Conservation (phyloP, 2,888 invertebrate genomes). For the Coecobrya sp. region DNA sequence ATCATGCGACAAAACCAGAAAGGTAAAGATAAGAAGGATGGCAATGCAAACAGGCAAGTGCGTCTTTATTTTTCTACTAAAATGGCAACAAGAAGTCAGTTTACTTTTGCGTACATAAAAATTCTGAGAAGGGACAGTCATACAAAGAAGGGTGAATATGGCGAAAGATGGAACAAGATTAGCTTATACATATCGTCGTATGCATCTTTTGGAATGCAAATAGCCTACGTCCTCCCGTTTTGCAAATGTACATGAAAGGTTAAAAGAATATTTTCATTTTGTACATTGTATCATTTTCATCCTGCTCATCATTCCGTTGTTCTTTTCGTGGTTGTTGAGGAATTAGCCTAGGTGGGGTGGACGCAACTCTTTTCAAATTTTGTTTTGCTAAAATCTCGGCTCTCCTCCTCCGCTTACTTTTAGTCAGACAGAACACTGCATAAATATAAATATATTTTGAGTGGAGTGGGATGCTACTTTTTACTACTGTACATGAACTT, state of each 20-base stretch:
- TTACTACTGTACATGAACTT: neutral
- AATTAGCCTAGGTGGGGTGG: slow-evolving; percentile 38
- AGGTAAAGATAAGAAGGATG: neutral
- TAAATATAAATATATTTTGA: neutral
- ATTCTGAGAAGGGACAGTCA: neutral
- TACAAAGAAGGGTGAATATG: too few relatives aligned
- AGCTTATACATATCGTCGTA: too few relatives aligned
- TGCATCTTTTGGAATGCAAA: too few relatives aligned
- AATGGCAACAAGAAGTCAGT: neutral
- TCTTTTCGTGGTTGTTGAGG: neutral
- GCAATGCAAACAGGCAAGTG: too few relatives aligned
- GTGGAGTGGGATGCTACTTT: neutral
- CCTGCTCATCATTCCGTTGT: neutral
- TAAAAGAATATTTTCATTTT: too few relatives aligned
- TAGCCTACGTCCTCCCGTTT: too few relatives aligned
- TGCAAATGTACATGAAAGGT: too few relatives aligned
- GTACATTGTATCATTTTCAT: neutral
- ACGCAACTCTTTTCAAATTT: slow-evolving; percentile 35
- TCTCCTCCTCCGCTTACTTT: neutral
- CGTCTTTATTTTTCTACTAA: slow-evolving; percentile 1
- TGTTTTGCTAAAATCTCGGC: neutral
- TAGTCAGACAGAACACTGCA: neutral
- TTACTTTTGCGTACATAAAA: neutral
- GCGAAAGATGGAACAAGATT: too few relatives aligned
- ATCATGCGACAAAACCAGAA: neutral